Evolutionary conservation across 2,888 invertebrate species (phyloP), one percentile per base, ranked within the genome.

Genomic region (Minunthozetes semirufus): DNA sequence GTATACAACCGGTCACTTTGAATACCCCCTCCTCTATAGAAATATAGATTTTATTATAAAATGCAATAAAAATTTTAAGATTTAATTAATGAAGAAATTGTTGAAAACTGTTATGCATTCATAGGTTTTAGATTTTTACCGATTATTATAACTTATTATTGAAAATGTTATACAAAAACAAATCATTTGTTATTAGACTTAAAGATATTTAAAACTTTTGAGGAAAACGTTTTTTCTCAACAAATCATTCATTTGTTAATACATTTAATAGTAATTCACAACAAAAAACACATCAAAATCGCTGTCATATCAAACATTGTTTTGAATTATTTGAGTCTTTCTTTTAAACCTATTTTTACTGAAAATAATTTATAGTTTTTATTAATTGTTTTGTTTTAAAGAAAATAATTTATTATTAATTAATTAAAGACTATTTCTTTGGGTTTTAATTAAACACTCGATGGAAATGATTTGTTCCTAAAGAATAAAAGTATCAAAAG

Each of bases 21-120:
- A 63, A 63, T 33, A 63, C 63, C 29, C 63, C 63, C n/a, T 63
- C 63, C 11, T 63, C 63, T 63, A 38, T 63, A n/a, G 63, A 63
- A n/a, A 63, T 63, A 38, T 63, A 38, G 25, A 27, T 13, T 15
- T 27, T 5, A n/a, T 63, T 50, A 42, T n/a, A 42, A 50, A 50
- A 50, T 50, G 19, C 50, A 50, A 50, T 48, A 15, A 61, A 61
- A n/a, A n/a, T n/a, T n/a, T n/a, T n/a, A n/a, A n/a, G n/a, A n/a
- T n/a, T n/a, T n/a, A n/a, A 61, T 27, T 15, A 27, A 19, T 61
- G 25, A 25, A 61, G 17, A 61, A 19, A 8, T 29, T 50, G 25
- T 27, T 61, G 25, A 27, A 61, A 61, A 61, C 4, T 50, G 29
- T 61, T 61, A 29, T 61, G 17, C 19, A 61, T 61, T 15, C 17